Conservation (phyloP, 2,888 invertebrate genomes). For the Drosophila mettleri region DNA sequence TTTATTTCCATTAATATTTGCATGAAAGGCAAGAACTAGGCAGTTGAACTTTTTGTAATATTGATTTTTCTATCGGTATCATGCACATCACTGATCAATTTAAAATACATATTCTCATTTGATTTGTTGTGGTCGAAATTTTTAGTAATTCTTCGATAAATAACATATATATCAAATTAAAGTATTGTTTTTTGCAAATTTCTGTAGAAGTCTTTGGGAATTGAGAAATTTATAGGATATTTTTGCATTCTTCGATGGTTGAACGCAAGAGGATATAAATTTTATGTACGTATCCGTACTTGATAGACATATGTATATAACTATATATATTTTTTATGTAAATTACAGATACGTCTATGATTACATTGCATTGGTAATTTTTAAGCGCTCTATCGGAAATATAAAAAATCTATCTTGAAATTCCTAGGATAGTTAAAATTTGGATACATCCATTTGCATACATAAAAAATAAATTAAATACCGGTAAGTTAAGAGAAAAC, state of each 20-base stretch:
- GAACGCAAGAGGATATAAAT: not conserved
- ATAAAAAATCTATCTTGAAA: not conserved
- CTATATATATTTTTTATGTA: slow-evolving; percentile 1
- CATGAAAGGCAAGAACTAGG: too few species aligned
- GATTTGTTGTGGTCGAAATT: slow-evolving; percentile 67
- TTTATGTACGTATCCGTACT: slow-evolving; percentile 17
- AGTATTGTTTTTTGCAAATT: slow-evolving; percentile 57
- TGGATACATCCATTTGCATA: not conserved
- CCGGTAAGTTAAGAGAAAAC: slow-evolving; percentile 27
- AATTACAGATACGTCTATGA: not conserved
- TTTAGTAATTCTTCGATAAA: slow-evolving; percentile 51
- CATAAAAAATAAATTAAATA: not conserved
- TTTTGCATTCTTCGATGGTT: slow-evolving; percentile 9
- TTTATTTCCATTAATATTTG: not conserved
- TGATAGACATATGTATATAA: not conserved
- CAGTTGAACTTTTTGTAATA: not conserved
- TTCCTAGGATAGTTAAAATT: not conserved
- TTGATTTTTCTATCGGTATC: not conserved
- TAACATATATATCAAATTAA: slow-evolving; percentile 60
- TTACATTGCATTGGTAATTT: not conserved
- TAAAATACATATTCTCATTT: slow-evolving; percentile 14
- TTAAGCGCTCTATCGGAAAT: not conserved
- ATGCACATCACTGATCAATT: slow-evolving; percentile 5
- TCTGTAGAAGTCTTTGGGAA: slow-evolving; percentile 18
- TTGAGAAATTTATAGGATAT: slow-evolving; percentile 4